Base-by-base conservation (phyloP, 1,140 invertebrate species). In the Pachypeltis micranthus region DNA sequence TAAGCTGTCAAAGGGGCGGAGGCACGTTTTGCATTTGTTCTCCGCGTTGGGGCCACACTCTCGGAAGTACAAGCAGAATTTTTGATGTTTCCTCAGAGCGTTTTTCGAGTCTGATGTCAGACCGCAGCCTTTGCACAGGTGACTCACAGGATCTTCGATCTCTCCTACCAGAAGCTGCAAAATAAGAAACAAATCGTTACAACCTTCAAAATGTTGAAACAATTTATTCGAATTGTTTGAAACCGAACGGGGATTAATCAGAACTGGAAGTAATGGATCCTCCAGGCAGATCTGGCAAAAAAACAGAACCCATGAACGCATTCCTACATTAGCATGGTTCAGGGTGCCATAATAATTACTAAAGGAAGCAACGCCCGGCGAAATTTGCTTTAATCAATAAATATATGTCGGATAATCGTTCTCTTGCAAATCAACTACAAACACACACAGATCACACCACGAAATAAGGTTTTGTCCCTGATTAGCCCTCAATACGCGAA, bases 21-120 rank as follows among this genome's bases (percentile, higher is more conserved):
- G 2, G 29, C 57, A 59, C 12, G 57, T 31, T 31, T 59, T 59
- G 57, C 57, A 59, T 34, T 59, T 59, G 26, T 59, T 26, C 7
- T 59, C 57, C 12, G 29, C 57, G 16, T 29, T 31, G 25, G 57
- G 26, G 3, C 57, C 57, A n/a, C 57, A 29, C 27, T 59, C 57
- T 2, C 57, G 57, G 57, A 29, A 59, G 19, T 59, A 59, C 10
- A 25, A 26, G 57, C 57, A 59, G 24, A 1, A n/a, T 59, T 59
- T 59, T 19, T 59, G 57, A 34, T 59, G 57, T 29, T 59, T 59
- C 7, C 29, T 28, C n/a, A 59, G 29, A 16, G 21, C 14, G 12
- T 34, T 23, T 61, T 28, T 61, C 1, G 59, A 44, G 2, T 61
- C 59, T 16, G 24, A 44, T 3, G 59, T 44, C 12, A 24, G 59